Evolutionary conservation across 2,113 vertebrate species (phyloP), one percentile per base, ranked within the genome.

Genomic region (Halcyon senegalensis): DNA sequence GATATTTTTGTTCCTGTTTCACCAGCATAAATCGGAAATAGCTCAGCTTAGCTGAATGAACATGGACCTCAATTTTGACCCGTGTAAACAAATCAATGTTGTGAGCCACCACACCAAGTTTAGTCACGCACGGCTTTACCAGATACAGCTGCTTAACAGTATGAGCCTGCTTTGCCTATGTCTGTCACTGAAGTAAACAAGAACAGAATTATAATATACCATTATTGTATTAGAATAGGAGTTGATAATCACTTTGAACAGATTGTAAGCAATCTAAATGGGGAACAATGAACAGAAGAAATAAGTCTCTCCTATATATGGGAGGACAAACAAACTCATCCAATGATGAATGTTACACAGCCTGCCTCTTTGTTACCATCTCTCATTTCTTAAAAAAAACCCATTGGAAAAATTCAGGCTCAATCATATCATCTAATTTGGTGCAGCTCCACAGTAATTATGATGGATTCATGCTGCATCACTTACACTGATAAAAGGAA

Each of bases 401-500:
- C 21, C 25, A 84, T 19, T 41, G 33, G 10, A 56, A 83, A 93
- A 81, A 89, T 8, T 59, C 43, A 60, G 66, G 15, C 24, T 79
- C 60, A 48, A 44, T 79, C 75, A 48, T 17, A 84, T 39, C 1
- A 86, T 35, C 56, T 88, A 43, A 81, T 88, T 80, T 67, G 18
- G 51, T 70, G 28, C 35, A 90, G 50, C 37, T 85, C 31, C 46
- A 55, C 16, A 63, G n/a, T 66, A 83, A 76, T 91, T 84, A 80
- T 6, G 46, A 70, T 48, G 21, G 53, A 86, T 84, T 86, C 68
- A 39, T 27, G n/a, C 33, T 90, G n/a, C 51, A 92, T 72, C 79
- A 78, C 39, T 95, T 96, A 68, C n/a, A 89, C 2, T 72, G 64
- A 88, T 90, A 86, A 88, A 90, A 93, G 31, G n/a, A 90, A 93